Evolutionary conservation across 2,113 vertebrate genomes (phyloP).

Genomic region (Onychostoma macrolepis): DNA sequence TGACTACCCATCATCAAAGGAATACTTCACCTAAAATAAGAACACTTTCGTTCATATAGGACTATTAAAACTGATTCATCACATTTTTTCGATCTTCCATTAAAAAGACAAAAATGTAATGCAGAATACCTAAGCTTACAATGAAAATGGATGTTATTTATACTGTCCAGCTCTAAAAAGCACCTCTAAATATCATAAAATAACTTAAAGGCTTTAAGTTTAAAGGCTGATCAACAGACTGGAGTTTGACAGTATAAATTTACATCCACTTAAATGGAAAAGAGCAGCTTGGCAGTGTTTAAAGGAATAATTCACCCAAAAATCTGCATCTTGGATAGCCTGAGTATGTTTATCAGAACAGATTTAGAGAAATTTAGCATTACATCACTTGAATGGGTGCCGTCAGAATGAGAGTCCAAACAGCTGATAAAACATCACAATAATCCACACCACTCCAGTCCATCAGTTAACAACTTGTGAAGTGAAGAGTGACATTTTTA

Average conservation of each 20-base stretch:
- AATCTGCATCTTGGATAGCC: too few species aligned
- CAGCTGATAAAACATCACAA: too few species aligned
- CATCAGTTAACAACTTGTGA: too few species aligned
- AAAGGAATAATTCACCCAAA: background rate
- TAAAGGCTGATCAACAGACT: background rate
- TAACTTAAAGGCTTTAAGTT: too few species aligned
- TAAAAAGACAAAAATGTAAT: background rate
- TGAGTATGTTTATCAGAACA: background rate
- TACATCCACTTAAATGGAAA: background rate
- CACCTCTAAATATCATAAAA: background rate
- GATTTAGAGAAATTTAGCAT: too few species aligned
- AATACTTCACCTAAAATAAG: background rate
- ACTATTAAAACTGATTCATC: background rate
- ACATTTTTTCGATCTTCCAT: background rate
- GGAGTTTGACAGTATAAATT: background rate
- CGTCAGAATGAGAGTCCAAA: background rate
- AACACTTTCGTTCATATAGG: background rate
- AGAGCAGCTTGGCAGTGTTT: background rate
- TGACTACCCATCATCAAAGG: constrained; percentile 73
- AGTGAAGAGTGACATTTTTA: too few species aligned
- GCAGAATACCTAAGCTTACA: background rate
- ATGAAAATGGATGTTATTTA: background rate
- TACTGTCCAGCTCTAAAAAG: background rate
- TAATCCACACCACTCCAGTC: too few species aligned
- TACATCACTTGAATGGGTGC: background rate